These are phyloP conservation scores for Toxotes lorentzi DNA, from an alignment of 2,797 vertebrate species.

Conservation along the genomic window DNA sequence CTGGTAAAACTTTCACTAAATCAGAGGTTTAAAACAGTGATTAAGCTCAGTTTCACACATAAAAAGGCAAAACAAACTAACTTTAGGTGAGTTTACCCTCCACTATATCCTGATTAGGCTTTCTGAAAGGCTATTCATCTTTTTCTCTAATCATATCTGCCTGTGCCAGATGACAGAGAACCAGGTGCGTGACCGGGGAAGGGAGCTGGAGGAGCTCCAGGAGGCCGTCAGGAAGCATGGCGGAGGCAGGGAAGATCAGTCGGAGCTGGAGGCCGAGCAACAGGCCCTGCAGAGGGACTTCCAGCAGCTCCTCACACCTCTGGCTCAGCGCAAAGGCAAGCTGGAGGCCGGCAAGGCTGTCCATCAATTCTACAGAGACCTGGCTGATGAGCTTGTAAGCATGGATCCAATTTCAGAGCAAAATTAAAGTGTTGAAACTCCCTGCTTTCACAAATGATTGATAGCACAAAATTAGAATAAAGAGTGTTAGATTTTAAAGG, in stretches of 20 bases:
- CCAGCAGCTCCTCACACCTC: slow-evolving; percentile 88
- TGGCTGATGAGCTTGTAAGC: slow-evolving; percentile 94
- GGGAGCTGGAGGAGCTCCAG: slow-evolving; percentile 92
- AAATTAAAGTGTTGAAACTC: slow-evolving; percentile 14
- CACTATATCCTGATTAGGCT: slow-evolving; percentile 51
- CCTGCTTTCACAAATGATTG: slow-evolving; percentile 29
- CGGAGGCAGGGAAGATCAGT: slow-evolving; percentile 77
- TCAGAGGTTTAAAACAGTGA: not conserved
- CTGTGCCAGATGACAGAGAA: slow-evolving; percentile 90
- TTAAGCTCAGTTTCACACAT: slow-evolving; percentile 19
- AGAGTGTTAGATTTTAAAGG: slow-evolving; percentile 11
- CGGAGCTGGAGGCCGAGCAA: slow-evolving; percentile 84
- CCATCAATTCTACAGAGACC: slow-evolving; percentile 92
- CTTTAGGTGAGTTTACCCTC: slow-evolving; percentile 21
- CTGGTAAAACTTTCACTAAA: slow-evolving; percentile 1
- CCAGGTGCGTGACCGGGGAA: slow-evolving; percentile 89
- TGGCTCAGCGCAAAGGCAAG: slow-evolving; percentile 89
- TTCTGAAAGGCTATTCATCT: slow-evolving; percentile 56
- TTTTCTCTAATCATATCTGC: slow-evolving; percentile 34
- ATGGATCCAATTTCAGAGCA: slow-evolving; percentile 15
- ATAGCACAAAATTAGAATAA: slow-evolving; percentile 28
- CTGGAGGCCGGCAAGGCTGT: slow-evolving; percentile 89
- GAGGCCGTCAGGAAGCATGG: slow-evolving; percentile 83
- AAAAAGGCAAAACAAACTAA: slow-evolving; percentile 16
- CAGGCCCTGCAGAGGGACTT: slow-evolving; percentile 88